Evolutionary conservation across 2,888 invertebrate genomes (phyloP), one percentile per base, ranked within the genome.

Genomic region (Lasioglossum figueresi): DNA sequence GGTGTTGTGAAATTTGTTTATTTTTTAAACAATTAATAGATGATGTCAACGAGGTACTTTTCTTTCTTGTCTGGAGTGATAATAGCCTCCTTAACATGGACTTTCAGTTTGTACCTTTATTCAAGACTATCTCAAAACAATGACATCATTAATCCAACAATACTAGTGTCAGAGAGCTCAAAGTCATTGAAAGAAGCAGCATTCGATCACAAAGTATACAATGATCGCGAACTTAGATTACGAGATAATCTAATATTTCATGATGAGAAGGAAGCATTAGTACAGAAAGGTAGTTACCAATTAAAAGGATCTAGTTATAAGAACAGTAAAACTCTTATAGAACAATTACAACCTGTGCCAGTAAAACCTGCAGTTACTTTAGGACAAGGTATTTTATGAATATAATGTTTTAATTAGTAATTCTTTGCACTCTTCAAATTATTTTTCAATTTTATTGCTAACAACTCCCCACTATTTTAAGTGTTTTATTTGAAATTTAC

Each of bases 11-110:
- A 37, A 19, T 59, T 14, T 40, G n/a, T 37, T 43, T 74, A 23
- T 68, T 78, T 45, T 70, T 74, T 43, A 23, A 34, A 80, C 45
- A 74, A 84, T 85, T 68, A 31, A 48, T 37, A 91, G 89, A 94
- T 94, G 94, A 93, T 93, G 82, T 93, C 94, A 5, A 95, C 94
- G 72, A 93, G 95, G 52, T 95, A 95, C 85, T 91, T 94, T 59
- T 97, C 97, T 0, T 98, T 98, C 94, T 92, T 97, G 59, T 97
- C 96, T 94, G 98, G 98, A 40, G 97, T 97, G 85, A 94, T 97
- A 81, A 96, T 97, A 93, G 97, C 97, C 0, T 97, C 97, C 0
- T 93, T 97, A 63, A 97, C 97, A 81, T 98, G 98, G 98, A 95
- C 96, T 66, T 95, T 97, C 75, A 97, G 97, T 75, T 94, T 98